Evolutionary conservation across 2,797 vertebrate species (phyloP).

Genomic region (Valencia hispanica): DNA sequence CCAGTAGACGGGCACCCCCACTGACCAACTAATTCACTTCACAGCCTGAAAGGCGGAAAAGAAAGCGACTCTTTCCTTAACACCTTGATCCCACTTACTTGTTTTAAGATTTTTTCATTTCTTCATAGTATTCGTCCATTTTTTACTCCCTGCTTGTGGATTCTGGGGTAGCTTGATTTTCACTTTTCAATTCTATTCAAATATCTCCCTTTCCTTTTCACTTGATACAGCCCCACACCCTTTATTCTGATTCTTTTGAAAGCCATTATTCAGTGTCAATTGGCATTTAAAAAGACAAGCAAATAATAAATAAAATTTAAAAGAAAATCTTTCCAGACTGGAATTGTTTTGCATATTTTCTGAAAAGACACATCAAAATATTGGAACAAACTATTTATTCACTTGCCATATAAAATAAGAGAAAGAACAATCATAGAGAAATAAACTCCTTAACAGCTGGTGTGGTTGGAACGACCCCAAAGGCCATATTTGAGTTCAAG

Average conservation of each 20-base stretch:
- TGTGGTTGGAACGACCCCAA: not conserved
- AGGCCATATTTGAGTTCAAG: not conserved
- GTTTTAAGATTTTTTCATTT: slow-evolving; percentile 14
- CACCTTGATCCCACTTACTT: slow-evolving; percentile 19
- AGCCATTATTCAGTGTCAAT: not conserved
- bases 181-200: not conserved
- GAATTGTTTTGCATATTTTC: not conserved
- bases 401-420: not conserved
- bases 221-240: not conserved
- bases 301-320: too few relatives aligned
- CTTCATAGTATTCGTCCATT: not conserved
- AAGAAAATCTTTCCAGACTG: not conserved
- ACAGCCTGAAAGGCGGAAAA: slow-evolving; percentile 29
- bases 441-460: not conserved
- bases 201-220: not conserved
- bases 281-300: not conserved
- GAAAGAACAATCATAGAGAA: not conserved
- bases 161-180: not conserved
- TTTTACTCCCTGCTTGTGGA: not conserved
- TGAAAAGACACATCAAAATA: not conserved
- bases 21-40: slow-evolving; percentile 36
- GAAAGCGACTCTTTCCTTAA: slow-evolving; percentile 1
- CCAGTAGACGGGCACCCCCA: slow-evolving; percentile 27
- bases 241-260: not conserved
- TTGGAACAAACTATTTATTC: not conserved